Evolutionary conservation across 2,113 vertebrate genomes (phyloP).

Genomic region (Leptobrachium ailaonicum): DNA sequence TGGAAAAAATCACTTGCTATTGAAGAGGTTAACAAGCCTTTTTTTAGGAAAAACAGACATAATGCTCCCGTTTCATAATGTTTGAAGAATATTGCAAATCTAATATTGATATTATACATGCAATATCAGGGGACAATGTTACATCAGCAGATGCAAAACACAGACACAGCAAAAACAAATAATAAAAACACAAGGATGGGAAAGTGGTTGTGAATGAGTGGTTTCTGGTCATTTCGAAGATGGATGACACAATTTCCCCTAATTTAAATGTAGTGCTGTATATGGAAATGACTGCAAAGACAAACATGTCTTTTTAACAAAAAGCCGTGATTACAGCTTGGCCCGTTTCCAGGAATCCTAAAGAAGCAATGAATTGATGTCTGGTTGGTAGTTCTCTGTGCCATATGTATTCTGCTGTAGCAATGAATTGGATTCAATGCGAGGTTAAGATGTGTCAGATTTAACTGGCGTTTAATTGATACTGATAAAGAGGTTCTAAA

Average conservation of each 20-base stretch:
- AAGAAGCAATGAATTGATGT: constrained; percentile 78
- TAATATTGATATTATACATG: not conserved
- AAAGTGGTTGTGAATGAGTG: not conserved
- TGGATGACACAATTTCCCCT: constrained; percentile 76
- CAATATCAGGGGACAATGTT: constrained; percentile 15
- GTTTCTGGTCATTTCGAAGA: constrained; percentile 69
- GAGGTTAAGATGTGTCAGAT: constrained; percentile 88
- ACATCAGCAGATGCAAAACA: not conserved
- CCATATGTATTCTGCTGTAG: constrained; percentile 86
- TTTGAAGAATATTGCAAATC: no score
- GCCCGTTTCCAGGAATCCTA: constrained; percentile 75
- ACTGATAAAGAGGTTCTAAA: constrained; percentile 80
- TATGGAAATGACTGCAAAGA: constrained; percentile 79
- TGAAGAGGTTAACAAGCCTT: no score
- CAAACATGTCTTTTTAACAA: constrained; percentile 88
- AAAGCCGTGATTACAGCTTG: constrained; percentile 77
- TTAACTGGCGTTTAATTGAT: constrained; percentile 91
- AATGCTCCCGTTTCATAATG: no score
- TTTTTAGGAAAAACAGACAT: no score
- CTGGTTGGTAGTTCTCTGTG: constrained; percentile 75
- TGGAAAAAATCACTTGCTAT: no score
- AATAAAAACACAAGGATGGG: no score
- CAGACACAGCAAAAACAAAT: constrained; percentile 21
- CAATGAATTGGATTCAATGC: constrained; percentile 78
- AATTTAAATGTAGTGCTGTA: constrained; percentile 79